Evolutionary conservation across 92 coral and sea anemone species (phyloP).

Genomic region (Actinernus sp.): DNA sequence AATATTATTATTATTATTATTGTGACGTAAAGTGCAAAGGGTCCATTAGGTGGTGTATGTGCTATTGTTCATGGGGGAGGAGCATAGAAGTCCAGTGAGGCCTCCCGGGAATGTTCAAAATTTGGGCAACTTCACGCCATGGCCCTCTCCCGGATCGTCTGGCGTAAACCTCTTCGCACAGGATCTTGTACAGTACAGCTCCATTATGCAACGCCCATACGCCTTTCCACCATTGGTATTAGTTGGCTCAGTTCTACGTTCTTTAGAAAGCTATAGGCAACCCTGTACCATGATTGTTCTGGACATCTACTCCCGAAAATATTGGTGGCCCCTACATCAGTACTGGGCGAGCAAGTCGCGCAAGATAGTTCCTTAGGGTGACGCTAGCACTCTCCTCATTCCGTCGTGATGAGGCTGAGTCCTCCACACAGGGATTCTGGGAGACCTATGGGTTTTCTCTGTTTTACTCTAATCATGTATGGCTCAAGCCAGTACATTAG

Average conservation of each 20-base stretch:
- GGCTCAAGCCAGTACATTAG: no score
- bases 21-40: no score
- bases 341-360: conserved; percentile 3
- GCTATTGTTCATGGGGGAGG: no score
- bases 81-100: no score
- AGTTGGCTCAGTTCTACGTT: conserved; percentile 60
- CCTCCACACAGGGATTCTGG: conserved; percentile 8
- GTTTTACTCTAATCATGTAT: no score
- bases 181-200: conserved; percentile 1
- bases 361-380: conserved; percentile 32
- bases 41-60: no score
- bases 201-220: conserved; percentile 38
- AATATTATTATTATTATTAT: no score
- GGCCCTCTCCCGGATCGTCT: conserved; percentile 48
- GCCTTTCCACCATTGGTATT: conserved; percentile 40
- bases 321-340: conserved; percentile 74
- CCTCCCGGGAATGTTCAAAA: no score
- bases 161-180: conserved; percentile 63
- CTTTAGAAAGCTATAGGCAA: conserved; percentile 10
- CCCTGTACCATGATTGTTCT: conserved; percentile 46
- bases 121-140: conserved; percentile 66
- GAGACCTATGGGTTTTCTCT: conserved; percentile 64
- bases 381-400: conserved; percentile 20
- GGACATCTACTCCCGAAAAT: conserved; percentile 38
- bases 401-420: conserved; percentile 53